Conservation (phyloP, 2,113 vertebrate species). For the Hydrolagus affinis region DNA sequence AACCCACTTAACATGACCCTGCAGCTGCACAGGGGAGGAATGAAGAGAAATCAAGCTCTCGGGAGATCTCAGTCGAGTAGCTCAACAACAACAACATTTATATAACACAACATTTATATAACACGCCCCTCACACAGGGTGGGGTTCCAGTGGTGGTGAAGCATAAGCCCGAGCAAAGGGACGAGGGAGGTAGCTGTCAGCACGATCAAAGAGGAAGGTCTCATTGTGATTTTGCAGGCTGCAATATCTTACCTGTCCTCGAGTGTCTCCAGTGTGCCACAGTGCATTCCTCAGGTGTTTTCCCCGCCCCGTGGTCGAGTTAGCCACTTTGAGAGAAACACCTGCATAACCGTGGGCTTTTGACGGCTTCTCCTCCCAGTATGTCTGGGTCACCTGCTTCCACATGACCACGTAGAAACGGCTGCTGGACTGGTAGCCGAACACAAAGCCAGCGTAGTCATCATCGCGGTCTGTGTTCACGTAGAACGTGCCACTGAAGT, state of each 20-base stretch:
- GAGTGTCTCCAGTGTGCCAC: conserved; percentile 94
- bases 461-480: conserved; percentile 95
- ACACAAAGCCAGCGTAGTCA: conserved; percentile 93
- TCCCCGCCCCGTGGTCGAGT: conserved; percentile 85
- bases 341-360: conserved; percentile 91
- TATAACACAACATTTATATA: too few species aligned
- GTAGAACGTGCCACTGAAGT: conserved; percentile 95
- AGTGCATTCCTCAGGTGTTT: conserved; percentile 91
- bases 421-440: conserved; percentile 91
- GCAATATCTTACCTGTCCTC: conserved; percentile 70
- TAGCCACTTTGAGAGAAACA: conserved; percentile 93
- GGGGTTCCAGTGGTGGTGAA: too few species aligned
- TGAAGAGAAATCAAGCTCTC: too few species aligned
- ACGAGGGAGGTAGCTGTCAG: too few species aligned
- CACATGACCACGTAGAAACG: conserved; percentile 97
- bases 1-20: too few species aligned
- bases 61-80: too few species aligned
- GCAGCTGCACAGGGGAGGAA: too few species aligned
- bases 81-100: too few species aligned
- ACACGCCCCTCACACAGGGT: too few species aligned
- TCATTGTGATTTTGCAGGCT: too few species aligned
- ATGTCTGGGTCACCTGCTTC: conserved; percentile 97
- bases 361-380: conserved; percentile 93
- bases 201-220: too few species aligned
- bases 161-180: too few species aligned